Base-by-base conservation (phyloP, 1,140 invertebrate species). In the Drosophila ogumai region DNA sequence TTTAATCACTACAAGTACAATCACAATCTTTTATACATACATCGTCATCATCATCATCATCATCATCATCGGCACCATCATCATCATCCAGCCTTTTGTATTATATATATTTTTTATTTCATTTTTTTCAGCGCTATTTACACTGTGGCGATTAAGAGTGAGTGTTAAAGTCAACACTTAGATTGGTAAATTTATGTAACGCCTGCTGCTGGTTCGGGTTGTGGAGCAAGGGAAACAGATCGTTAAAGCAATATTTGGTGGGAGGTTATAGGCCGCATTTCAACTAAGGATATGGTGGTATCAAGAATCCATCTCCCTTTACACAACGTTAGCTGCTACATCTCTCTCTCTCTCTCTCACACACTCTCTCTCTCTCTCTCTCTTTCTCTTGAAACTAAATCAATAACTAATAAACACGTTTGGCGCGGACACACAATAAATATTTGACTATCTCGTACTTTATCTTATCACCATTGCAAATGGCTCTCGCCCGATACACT, bases 1-100 rank as follows among this genome's bases (percentile, higher is more conserved):
- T 66, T 79, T 66, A 79, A 73, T 67, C 75, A 67, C 77, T 79
- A 79, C 76, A 79, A 79, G 68, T 79, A 79, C 77, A 79, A 79
- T 79, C 77, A 79, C 77, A 79, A 79, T 79, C 61, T 74, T 79
- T 79, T 79, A 79, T 73, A 73, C 75, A 79, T 78, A 78, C 75
- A 64, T 49, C 52, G 8, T 40, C 17, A 3, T 49, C 25, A 49
- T 15, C 44, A 15, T 25, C 19, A 15, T 25, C 19, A 25, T 47
- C 22, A 15, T 8, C 22, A 15, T 47, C 19, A 25, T 25, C 44
- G 13, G 10, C 44, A 13, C 22, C 44, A 13, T 47, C 46, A n/a
- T n/a, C 13, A 47, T 47, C 17, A 34, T 54, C 32, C 49, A 34
- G n/a, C 17, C 17, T 13, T 32, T 32, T 8, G 9, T 32, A 32